Evolutionary conservation across 2,113 vertebrate genomes (phyloP), one percentile per base, ranked within the genome.

Genomic region (Delphinus delphis): DNA sequence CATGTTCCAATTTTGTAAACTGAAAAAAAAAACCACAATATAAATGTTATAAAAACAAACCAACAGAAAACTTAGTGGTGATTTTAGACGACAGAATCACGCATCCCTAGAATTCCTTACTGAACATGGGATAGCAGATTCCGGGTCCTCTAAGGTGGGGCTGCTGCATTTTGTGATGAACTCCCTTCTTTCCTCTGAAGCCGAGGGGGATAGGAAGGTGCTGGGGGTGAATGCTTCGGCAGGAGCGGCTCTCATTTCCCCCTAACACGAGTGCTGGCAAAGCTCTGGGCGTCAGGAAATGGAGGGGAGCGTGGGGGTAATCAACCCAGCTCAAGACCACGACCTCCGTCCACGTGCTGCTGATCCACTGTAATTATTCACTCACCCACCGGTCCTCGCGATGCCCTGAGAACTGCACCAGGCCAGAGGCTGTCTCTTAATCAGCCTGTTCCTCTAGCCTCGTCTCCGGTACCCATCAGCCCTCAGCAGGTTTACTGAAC

Each of bases 1-100:
- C 12, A 82, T 58, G n/a, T 89, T 94, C 67, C 77, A 93, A 93
- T 79, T 95, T 89, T 88, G 5, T 81, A 93, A 79, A 60, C 55
- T 25, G 23, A 85, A 80, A 67, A 50, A 67, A 73, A 1, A 20
- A 36, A 12, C 21, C 79, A 80, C 17, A 88, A 71, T 65, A 71
- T 60, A 92, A 79, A 65, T 60, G 74, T 26, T 38, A 85, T 38
- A 81, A 94, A 94, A 88, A 92, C 68, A 87, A 96, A 79, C 47
- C 62, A 92, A 95, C 8, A 68, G 18, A 85, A 79, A 87, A 74
- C 28, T 36, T n/a, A 86, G 44, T 41, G 50, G 31, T 38, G 58
- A 76, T 60, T 62, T 92, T 18, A 87, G 79, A 90, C 8, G 20
- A 50, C 13, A 63, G 87, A 92, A 31, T 71, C 91, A 73, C 47